phyloP scores from a whole-genome alignment of 2,113 vertebrate species.

The Apteryx mantelli region DNA sequence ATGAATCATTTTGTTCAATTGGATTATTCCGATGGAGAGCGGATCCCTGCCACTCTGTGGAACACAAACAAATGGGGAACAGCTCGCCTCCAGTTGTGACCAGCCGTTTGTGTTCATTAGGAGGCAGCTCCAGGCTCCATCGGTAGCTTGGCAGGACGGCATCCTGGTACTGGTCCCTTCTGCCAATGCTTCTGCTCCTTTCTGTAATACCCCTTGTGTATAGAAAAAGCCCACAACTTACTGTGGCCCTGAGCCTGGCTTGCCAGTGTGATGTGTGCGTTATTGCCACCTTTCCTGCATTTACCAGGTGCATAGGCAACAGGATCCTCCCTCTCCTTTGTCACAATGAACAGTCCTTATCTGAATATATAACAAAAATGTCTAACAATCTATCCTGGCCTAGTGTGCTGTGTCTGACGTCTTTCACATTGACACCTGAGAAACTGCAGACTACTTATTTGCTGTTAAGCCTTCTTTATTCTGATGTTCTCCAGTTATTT shows the following conservation, averaged over 20 bases:
- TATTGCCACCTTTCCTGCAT: background rate
- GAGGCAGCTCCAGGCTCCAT: conserved; percentile 28
- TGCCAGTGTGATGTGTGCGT: background rate
- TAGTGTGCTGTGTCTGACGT: background rate
- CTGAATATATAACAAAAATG: background rate
- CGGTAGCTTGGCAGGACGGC: conserved; percentile 39
- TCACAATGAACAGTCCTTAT: rapidly evolving
- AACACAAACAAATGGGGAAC: conserved; percentile 61
- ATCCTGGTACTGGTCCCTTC: background rate
- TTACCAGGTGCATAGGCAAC: background rate
- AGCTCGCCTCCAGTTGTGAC: conserved; percentile 58
- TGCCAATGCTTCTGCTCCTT: background rate
- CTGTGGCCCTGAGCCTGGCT: background rate
- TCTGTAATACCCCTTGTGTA: background rate
- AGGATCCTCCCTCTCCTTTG: background rate
- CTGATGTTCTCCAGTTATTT: conserved; percentile 22
- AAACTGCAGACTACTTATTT: conserved; percentile 5
- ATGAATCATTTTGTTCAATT: conserved; percentile 80
- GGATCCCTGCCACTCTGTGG: conserved; percentile 50
- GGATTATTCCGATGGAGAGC: conserved; percentile 78
- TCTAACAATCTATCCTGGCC: background rate
- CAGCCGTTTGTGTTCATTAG: conserved; percentile 41
- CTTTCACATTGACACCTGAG: background rate
- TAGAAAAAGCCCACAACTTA: background rate
- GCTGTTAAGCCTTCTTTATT: conserved; percentile 18